Evolutionary conservation across 2,888 invertebrate species (phyloP).

Genomic region (Nysson spinosus): DNA sequence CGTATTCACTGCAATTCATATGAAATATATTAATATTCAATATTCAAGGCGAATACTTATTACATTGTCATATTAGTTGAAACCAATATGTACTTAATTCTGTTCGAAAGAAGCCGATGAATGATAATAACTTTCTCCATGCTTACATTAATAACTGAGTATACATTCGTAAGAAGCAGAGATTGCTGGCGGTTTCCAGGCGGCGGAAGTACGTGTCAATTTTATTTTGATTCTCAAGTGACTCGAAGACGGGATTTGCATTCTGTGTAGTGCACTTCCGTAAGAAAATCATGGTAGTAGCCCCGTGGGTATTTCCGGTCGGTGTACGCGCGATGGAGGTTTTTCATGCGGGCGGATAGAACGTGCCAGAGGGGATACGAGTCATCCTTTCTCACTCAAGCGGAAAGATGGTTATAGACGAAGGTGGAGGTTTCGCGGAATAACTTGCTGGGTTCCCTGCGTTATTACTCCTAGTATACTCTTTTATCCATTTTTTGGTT

Average conservation of each 20-base stretch:
- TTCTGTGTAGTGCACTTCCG: constrained; percentile 54
- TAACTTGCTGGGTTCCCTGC: constrained; percentile 29
- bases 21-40: no score
- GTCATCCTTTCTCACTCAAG: constrained; percentile 48
- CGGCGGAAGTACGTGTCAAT: constrained; percentile 30
- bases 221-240: constrained; percentile 32
- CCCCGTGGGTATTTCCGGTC: constrained; percentile 52
- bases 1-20: no score
- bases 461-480: constrained; percentile 28
- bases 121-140: no score
- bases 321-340: constrained; percentile 40
- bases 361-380: constrained; percentile 51
- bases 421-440: constrained; percentile 7
- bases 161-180: no score
- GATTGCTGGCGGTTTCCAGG: neutral
- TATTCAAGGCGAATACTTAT: no score
- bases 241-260: constrained; percentile 40
- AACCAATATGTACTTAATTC: no score
- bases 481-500: constrained; percentile 6
- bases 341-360: constrained; percentile 53
- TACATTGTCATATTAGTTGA: no score
- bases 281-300: constrained; percentile 22
- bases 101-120: no score
- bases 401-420: constrained; percentile 41
- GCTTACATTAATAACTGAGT: no score